Evolutionary conservation across 2,797 vertebrate genomes (phyloP).

Genomic region (Iguana delicatissima): DNA sequence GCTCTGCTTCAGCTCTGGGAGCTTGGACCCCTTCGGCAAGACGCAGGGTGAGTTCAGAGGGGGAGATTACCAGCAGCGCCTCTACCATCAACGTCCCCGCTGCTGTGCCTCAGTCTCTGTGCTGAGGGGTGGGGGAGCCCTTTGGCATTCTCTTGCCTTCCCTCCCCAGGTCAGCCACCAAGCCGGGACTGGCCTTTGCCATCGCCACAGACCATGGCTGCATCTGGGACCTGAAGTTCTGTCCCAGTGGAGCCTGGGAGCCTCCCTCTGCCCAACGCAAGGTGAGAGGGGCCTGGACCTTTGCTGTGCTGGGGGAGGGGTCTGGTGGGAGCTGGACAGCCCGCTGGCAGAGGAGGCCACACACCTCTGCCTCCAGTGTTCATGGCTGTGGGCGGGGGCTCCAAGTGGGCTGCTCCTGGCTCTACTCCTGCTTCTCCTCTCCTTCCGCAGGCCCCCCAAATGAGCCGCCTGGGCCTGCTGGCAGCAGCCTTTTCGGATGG

Average conservation of each 20-base stretch:
- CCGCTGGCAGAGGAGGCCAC: not conserved
- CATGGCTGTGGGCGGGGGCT: fast-evolving
- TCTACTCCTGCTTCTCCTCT: not conserved
- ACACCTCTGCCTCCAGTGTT: not conserved
- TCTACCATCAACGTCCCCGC: no score
- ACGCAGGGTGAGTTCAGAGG: conserved; percentile 82
- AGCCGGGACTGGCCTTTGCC: conserved; percentile 85
- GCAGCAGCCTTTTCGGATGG: conserved; percentile 88
- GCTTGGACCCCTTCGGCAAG: conserved; percentile 83
- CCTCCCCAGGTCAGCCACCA: conserved; percentile 78
- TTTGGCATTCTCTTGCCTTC: fast-evolving
- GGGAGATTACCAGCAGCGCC: no score
- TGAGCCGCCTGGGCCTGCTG: conserved; percentile 92
- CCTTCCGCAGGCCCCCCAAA: conserved; percentile 80
- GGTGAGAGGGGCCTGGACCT: conserved; percentile 74
- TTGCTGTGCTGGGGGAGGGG: not conserved
- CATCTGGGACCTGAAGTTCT: conserved; percentile 94
- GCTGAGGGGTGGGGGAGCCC: not conserved
- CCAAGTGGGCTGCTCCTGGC: no score
- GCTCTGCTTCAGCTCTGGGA: conserved; percentile 93
- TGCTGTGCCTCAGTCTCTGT: not conserved
- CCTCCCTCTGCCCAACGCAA: conserved; percentile 81
- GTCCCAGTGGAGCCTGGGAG: conserved; percentile 95
- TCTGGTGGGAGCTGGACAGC: no score
- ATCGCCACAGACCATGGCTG: conserved; percentile 91